These are phyloP conservation scores for Clarias platycephalus DNA, from an alignment of 2,797 vertebrate genomes.

Conservation along the genomic window DNA sequence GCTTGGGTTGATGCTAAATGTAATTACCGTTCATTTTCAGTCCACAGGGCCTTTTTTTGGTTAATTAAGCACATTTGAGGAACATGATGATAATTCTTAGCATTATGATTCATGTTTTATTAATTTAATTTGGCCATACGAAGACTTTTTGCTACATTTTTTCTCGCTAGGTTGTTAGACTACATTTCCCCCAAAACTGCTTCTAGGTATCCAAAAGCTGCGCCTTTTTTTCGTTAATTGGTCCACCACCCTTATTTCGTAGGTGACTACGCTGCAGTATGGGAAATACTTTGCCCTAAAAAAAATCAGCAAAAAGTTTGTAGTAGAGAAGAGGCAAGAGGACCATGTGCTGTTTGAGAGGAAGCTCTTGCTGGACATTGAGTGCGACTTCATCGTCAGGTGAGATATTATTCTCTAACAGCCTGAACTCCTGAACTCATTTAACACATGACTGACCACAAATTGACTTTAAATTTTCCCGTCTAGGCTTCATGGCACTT, in stretches of 20 bases:
- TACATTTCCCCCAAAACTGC: not conserved
- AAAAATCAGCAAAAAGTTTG: slow-evolving; percentile 76
- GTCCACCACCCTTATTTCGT: not conserved
- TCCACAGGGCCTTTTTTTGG: not conserved
- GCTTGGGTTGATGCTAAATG: not conserved
- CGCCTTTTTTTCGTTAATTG: not conserved
- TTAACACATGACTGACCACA: not conserved
- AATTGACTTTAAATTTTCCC: not conserved
- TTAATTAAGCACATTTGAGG: not conserved
- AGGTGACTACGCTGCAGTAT: slow-evolving; percentile 73
- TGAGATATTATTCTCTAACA: slow-evolving; percentile 47
- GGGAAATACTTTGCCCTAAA: slow-evolving; percentile 79
- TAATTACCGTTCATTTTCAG: not conserved
- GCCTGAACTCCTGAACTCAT: not conserved
- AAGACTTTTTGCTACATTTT: not conserved
- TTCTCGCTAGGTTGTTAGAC: not conserved
- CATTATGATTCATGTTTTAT: not conserved
- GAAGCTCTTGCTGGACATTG: slow-evolving; percentile 73
- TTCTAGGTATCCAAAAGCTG: not conserved
- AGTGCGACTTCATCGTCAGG: slow-evolving; percentile 80
- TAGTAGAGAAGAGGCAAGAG: slow-evolving; percentile 76
- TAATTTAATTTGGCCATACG: not conserved
- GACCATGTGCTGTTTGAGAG: slow-evolving; percentile 79
- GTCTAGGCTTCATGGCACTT: slow-evolving; percentile 74
- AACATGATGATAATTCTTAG: not conserved